Base-by-base conservation (phyloP, 2,113 vertebrate genomes). In the Crotalus helleri region DNA sequence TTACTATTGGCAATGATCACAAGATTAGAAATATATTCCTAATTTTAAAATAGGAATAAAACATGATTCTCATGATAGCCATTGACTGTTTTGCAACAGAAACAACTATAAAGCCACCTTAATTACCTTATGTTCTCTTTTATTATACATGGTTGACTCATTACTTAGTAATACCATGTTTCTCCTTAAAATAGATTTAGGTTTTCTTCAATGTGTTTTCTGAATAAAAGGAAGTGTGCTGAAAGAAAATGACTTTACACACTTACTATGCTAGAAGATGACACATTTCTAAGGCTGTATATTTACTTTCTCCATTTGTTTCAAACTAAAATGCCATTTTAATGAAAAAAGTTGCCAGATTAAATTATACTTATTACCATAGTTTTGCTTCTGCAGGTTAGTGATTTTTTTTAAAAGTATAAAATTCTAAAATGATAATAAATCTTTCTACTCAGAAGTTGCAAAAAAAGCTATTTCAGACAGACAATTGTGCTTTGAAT, bases 341-440 rank as follows among this genome's bases (percentile, higher is more conserved):
- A 93, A 90, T 92, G 85, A 96, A 94, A 58, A 95, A 94, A 93
- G 81, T 26, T 94, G 49, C 51, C 33, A 95, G 13, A 15, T 51
- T 95, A 88, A 96, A 96, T 94, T 93, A 94, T 87, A 93, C 92
- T 90, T 92, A 23, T 90, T 97, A 95, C 95, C 85, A 94, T 58
- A 94, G 90, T 51, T 91, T 61, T 92, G 29, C 90, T 57, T 95
- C 95, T 89, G 90, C 93, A 93, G n/a, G 74, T 92, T 69, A 95
- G 87, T 93, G 97, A 86, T 58, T 93, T 96, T 94, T 33, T 33
- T n/a, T 5, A 13, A 69, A 69, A n/a, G 91, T 93, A 87, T 95
- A 85, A 96, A 97, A 96, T 95, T 95, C 9, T 95, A 97, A 95
- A 93, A 94, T 92, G 93, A 91, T 54, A 96, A 96, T 94, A 94